Evolutionary conservation across 2,113 vertebrate genomes (phyloP).

Genomic region (Oncorhynchus kisutch): DNA sequence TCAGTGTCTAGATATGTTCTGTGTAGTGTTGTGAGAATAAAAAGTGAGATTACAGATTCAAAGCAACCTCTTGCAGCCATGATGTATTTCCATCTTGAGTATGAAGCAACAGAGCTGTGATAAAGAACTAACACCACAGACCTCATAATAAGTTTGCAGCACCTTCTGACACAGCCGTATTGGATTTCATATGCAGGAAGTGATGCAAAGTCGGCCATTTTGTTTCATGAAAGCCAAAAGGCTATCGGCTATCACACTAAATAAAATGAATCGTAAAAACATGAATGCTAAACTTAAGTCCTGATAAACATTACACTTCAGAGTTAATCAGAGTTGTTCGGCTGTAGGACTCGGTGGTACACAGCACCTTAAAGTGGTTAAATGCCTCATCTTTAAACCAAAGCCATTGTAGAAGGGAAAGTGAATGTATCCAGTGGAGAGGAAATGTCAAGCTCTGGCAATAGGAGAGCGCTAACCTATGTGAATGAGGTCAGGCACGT

Average conservation of each 20-base stretch:
- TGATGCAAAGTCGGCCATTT: constrained; percentile 28
- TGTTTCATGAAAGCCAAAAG: constrained; percentile 8
- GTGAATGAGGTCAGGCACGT: constrained; percentile 38
- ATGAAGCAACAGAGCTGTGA: constrained; percentile 39
- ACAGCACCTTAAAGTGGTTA: background rate
- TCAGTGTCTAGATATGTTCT: constrained; percentile 14
- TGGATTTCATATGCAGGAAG: constrained; percentile 36
- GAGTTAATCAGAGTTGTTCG: background rate
- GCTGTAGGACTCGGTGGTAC: background rate
- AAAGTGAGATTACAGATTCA: constrained; percentile 62
- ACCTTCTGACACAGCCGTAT: constrained; percentile 20
- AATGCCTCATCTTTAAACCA: background rate
- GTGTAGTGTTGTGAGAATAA: constrained; percentile 59
- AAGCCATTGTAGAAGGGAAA: background rate
- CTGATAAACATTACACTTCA: background rate
- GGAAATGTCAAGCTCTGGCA: background rate
- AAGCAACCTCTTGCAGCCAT: constrained; percentile 60
- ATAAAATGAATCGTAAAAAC: background rate
- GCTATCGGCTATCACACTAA: constrained; percentile 9
- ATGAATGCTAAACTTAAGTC: background rate
- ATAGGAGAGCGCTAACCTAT: constrained; percentile 22
- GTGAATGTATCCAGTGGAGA: background rate
- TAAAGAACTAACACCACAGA: constrained; percentile 49
- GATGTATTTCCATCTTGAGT: constrained; percentile 59
- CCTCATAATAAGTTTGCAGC: constrained; percentile 45